Conservation (phyloP, 2,113 vertebrate species). For the Rhipidura dahli region DNA sequence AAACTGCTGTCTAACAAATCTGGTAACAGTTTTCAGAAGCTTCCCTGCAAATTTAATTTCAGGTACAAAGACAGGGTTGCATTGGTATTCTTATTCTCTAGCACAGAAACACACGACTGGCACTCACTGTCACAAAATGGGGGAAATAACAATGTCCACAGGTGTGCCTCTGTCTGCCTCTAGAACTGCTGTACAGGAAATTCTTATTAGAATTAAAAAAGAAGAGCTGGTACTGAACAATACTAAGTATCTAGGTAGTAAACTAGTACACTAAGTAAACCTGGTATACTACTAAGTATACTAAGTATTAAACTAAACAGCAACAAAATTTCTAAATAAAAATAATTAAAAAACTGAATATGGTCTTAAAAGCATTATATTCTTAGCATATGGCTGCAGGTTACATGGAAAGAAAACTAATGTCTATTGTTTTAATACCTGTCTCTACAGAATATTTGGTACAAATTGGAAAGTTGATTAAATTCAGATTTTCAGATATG, state of each 20-base stretch:
- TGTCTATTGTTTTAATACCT: background rate
- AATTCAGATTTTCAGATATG: background rate
- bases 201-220: background rate
- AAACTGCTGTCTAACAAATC: background rate
- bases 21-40: background rate
- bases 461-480: background rate
- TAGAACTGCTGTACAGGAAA: background rate
- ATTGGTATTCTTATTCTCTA: background rate
- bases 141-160: background rate
- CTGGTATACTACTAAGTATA: background rate
- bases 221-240: background rate
- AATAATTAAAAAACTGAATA: background rate
- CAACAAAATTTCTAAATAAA: background rate
- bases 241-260: background rate
- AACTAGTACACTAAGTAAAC: background rate
- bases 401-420: background rate
- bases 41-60: background rate
- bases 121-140: background rate
- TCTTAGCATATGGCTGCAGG: background rate
- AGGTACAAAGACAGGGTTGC: background rate
- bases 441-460: background rate
- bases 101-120: background rate
- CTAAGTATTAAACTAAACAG: background rate
- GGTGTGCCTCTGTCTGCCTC: background rate
- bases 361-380: background rate